Evolutionary conservation across 2,113 vertebrate species (phyloP).

Genomic region (Hypocryptadius cinnamomeus): DNA sequence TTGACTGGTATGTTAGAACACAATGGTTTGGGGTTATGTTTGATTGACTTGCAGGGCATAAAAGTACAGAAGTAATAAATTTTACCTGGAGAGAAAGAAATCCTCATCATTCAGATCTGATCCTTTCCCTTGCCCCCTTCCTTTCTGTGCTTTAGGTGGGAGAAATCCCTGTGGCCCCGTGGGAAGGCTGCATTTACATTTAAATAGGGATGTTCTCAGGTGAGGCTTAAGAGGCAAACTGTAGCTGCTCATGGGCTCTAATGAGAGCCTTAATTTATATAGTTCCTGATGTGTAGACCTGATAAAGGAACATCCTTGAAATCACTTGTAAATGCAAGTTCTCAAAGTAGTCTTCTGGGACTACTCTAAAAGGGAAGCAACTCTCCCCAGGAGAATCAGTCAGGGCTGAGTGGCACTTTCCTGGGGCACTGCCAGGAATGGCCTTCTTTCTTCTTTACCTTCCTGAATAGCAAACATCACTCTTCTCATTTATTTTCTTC

Average conservation of each 20-base stretch:
- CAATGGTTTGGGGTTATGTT: background rate
- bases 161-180: background rate
- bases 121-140: background rate
- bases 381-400: background rate
- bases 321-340: background rate
- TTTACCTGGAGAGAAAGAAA: background rate
- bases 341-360: background rate
- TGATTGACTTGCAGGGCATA: background rate
- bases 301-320: conserved; percentile 34
- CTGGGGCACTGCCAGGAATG: background rate
- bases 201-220: conserved; percentile 40
- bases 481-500: background rate
- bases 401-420: background rate
- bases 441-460: background rate
- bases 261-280: conserved; percentile 46
- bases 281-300: conserved; percentile 6
- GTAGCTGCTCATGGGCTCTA: background rate
- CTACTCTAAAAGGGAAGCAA: background rate
- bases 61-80: background rate
- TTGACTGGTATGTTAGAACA: background rate
- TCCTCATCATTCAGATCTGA: background rate
- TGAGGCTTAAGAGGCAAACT: background rate
- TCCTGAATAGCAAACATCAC: background rate
- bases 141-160: background rate
- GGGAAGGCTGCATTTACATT: conserved; percentile 52